Conservation (phyloP, 2,113 vertebrate genomes). For the Chionis minor region DNA sequence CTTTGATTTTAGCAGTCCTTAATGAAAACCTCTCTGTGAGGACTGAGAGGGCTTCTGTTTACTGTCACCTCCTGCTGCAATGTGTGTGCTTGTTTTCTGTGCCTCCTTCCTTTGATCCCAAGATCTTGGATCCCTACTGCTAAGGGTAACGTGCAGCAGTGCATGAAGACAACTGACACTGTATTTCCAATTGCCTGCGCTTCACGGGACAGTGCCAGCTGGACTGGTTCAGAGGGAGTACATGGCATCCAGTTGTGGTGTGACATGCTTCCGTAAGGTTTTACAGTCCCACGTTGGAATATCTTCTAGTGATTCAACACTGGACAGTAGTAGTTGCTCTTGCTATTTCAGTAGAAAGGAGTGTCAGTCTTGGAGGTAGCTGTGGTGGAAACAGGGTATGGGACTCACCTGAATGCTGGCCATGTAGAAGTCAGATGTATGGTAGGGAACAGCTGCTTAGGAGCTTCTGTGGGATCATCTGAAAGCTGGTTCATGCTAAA, state of each 20-base stretch:
- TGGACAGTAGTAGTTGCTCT: neutral
- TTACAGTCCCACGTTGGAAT: neutral
- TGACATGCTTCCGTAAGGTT: neutral
- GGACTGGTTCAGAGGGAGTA: neutral
- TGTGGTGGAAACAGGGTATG: rapidly evolving
- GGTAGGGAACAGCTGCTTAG: neutral
- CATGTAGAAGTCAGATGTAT: neutral
- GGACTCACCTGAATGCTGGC: neutral
- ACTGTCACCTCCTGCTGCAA: conserved; percentile 47
- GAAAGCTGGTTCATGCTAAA: neutral
- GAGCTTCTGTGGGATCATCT: neutral
- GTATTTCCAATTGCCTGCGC: neutral
- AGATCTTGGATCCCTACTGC: conserved; percentile 15
- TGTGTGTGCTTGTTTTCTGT: conserved; percentile 13
- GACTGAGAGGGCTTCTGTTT: conserved; percentile 40
- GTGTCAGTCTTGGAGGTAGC: neutral
- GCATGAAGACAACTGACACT: neutral
- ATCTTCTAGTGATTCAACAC: neutral
- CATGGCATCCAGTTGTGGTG: neutral
- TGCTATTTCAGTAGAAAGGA: neutral
- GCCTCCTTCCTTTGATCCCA: conserved; percentile 36
- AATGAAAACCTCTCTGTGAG: conserved; percentile 39
- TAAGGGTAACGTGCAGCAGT: neutral
- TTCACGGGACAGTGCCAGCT: neutral
- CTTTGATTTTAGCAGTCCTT: conserved; percentile 33